Base-by-base conservation (phyloP, 2,113 vertebrate genomes). In the Arenaria interpres region DNA sequence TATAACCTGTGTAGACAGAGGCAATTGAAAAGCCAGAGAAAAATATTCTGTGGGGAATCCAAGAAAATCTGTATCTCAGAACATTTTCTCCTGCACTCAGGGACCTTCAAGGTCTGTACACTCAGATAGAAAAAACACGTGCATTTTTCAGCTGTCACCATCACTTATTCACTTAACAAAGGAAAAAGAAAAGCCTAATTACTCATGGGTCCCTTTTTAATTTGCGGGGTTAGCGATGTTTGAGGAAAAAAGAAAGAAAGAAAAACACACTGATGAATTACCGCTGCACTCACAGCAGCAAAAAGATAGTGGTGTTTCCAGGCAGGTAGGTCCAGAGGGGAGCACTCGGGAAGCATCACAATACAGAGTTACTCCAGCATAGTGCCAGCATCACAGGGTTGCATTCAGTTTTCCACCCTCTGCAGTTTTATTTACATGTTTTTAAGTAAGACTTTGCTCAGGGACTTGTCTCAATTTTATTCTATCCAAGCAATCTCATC, bases 1-100 rank as follows among this genome's bases (percentile, higher is more conserved):
- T 97, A 95, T 96, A 93, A 97, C 93, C 84, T 93, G 77, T 83
- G 54, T 77, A 95, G 96, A 93, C 63, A 84, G 86, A 92, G 77
- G 93, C 93, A 96, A 95, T 67, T 91, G 95, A 91, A 93, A 92
- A 95, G 75, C 73, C 76, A 89, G 57, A 92, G 89, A 87, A 96
- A 96, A 92, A 78, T 85, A 94, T 94, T 94, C 92, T 76, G 1
- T 69, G 75, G 92, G 89, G 96, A 96, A 93, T 77, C 63, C 77
- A 89, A 93, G 93, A 83, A 97, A 96, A 96, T 81, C 54, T 95
- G 73, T 84, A 57, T 91, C 85, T 94, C 41, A 9, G 86, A 90
- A 85, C 76, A 88, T 88, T 92, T 71, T 91, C 83, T 87, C 60
- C 32, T 64, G 27, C 62, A 82, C 83, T 88, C 54, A 30, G 80